A percentile compares a stretch with the other conserved stretches of the same genome.
These are phyloP conservation scores for Macrotus californicus DNA, from an alignment of 2,113 vertebrate species.

Conservation along the genomic window DNA sequence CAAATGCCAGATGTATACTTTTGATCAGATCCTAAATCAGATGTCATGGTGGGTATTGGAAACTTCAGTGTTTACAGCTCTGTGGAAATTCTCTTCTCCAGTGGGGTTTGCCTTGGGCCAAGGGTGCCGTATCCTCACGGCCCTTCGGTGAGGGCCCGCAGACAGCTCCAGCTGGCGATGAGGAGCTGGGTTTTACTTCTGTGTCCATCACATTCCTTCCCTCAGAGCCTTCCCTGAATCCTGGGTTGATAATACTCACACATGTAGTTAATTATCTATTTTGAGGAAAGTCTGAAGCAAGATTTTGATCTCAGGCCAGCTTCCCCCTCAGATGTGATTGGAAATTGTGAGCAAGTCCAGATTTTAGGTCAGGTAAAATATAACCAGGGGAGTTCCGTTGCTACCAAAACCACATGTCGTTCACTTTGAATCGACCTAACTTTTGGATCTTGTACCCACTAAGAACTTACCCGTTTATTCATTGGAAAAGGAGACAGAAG, in stretches of 20 bases:
- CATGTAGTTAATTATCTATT: conserved; percentile 2
- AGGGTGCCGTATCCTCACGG: rapidly evolving
- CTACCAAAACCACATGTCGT: neutral
- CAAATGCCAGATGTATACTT: neutral
- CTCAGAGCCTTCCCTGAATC: neutral
- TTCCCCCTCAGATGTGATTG: neutral
- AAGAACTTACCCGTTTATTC: neutral
- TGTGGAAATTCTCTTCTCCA: neutral
- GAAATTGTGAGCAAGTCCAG: neutral
- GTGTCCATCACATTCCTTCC: neutral
- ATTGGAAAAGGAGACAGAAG: neutral
- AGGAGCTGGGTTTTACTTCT: neutral
- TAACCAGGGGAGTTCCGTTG: neutral
- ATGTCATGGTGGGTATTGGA: neutral
- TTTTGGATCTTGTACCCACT: neutral
- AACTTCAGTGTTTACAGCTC: neutral
- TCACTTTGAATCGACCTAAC: neutral
- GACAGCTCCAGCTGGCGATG: neutral
- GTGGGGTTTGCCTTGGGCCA: neutral
- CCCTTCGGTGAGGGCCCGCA: neutral
- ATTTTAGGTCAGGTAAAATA: conserved; percentile 29
- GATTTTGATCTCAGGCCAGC: neutral
- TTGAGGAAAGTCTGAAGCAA: neutral
- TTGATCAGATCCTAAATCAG: neutral
- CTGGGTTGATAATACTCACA: neutral